These are phyloP conservation scores for Melikaiella ostensackeni DNA, from an alignment of 2,888 invertebrate species.

Conservation along the genomic window DNA sequence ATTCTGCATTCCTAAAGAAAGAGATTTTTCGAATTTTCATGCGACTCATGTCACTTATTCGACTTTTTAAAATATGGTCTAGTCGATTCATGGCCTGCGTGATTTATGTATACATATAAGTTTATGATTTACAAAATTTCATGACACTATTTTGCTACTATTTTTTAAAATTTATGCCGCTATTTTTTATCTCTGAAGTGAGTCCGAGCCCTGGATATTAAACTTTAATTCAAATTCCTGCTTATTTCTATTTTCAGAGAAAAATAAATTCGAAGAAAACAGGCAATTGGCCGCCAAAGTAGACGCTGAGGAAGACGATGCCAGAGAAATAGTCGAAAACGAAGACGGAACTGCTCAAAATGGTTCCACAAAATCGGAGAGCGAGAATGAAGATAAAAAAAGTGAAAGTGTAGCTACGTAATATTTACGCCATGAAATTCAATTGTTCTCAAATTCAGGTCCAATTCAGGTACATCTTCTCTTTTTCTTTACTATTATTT, in stretches of 20 bases:
- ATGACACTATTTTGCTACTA: no score
- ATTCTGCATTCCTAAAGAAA: no score
- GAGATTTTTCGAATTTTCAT: no score
- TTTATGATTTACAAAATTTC: no score
- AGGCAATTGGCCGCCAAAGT: conserved; percentile 62
- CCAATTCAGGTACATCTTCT: background rate
- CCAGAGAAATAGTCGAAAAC: conserved; percentile 41
- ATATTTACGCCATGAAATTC: background rate
- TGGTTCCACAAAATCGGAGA: conserved; percentile 43
- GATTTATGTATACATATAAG: no score
- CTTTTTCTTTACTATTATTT: background rate
- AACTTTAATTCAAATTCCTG: no score
- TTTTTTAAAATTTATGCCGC: no score
- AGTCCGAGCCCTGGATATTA: no score
- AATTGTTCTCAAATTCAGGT: background rate
- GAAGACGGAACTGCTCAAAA: conserved; percentile 16
- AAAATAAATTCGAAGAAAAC: conserved; percentile 86
- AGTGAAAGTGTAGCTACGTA: conserved; percentile 32
- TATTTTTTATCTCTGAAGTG: no score
- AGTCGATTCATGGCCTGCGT: no score
- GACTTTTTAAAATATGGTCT: no score
- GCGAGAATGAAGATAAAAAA: conserved; percentile 48
- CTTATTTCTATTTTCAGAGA: conserved; percentile 77
- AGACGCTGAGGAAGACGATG: conserved; percentile 60
- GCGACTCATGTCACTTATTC: no score